Conservation (phyloP, 2,113 vertebrate species). For the Crotalus horridus region DNA sequence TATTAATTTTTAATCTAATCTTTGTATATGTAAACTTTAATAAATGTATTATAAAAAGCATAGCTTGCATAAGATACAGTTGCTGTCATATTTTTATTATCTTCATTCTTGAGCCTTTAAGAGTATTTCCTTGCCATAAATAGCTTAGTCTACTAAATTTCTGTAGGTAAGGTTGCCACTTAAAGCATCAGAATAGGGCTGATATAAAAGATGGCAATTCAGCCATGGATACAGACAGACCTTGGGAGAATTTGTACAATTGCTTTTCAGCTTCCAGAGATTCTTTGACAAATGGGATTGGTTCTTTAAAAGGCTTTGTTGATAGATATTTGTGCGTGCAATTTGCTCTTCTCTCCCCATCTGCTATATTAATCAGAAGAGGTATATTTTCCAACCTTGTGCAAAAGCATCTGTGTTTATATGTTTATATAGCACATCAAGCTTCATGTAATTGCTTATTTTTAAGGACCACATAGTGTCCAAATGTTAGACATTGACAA, state of each 20-base stretch:
- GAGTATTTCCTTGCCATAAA: neutral
- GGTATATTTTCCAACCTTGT: constrained; percentile 22
- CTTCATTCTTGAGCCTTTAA: neutral
- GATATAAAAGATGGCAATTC: neutral
- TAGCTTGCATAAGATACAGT: neutral
- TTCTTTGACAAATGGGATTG: neutral
- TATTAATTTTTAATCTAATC: neutral
- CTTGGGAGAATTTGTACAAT: neutral
- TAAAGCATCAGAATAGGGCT: neutral
- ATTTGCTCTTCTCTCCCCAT: neutral
- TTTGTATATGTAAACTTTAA: neutral
- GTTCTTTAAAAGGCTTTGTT: neutral
- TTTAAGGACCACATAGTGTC: constrained; percentile 39
- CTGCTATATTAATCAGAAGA: neutral
- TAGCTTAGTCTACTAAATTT: neutral
- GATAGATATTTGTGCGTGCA: neutral
- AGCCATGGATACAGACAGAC: neutral
- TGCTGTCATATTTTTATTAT: neutral
- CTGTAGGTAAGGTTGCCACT: neutral
- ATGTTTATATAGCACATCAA: constrained; percentile 42
- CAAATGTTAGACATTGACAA: constrained; percentile 29
- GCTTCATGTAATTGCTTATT: constrained; percentile 52
- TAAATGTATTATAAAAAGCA: neutral
- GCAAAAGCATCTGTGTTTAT: neutral
- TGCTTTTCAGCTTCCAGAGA: neutral